phyloP scores from a whole-genome alignment of 1,140 invertebrate species.

The Colletes gigas region DNA sequence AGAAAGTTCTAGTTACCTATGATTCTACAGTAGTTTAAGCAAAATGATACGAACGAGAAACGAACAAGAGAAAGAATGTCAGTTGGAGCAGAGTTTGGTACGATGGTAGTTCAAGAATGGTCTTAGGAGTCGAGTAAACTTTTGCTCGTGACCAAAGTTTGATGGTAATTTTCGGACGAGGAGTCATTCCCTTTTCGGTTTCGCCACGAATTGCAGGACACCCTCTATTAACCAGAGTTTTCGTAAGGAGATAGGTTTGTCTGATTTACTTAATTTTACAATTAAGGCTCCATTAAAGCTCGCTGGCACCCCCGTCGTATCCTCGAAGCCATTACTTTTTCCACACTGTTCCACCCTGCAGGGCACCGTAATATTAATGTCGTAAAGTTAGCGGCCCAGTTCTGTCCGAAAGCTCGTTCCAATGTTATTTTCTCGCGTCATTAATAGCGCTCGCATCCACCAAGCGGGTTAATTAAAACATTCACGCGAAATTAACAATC shows the following conservation, averaged over 20 bases:
- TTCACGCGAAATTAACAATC: conserved; percentile 37
- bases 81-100: too few species aligned
- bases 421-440: conserved; percentile 29
- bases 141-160: too few species aligned
- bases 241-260: conserved; percentile 11
- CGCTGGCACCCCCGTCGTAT: background rate
- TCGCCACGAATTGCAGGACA: too few species aligned
- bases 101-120: too few species aligned
- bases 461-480: conserved; percentile 41
- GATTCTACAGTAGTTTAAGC: too few species aligned
- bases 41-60: too few species aligned
- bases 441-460: conserved; percentile 33
- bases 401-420: conserved; percentile 31
- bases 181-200: background rate
- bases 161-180: background rate
- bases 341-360: conserved; percentile 22
- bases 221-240: background rate
- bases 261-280: conserved; percentile 37
- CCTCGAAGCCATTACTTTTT: conserved; percentile 35
- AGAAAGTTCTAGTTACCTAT: too few species aligned
- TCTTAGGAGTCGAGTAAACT: too few species aligned
- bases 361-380: conserved; percentile 42
- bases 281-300: conserved; percentile 19
- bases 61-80: too few species aligned
- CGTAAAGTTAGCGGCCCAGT: conserved; percentile 44